Evolutionary conservation across 1,140 invertebrate genomes (phyloP), one percentile per base, ranked within the genome.

Genomic region (Hyphantria cunea): DNA sequence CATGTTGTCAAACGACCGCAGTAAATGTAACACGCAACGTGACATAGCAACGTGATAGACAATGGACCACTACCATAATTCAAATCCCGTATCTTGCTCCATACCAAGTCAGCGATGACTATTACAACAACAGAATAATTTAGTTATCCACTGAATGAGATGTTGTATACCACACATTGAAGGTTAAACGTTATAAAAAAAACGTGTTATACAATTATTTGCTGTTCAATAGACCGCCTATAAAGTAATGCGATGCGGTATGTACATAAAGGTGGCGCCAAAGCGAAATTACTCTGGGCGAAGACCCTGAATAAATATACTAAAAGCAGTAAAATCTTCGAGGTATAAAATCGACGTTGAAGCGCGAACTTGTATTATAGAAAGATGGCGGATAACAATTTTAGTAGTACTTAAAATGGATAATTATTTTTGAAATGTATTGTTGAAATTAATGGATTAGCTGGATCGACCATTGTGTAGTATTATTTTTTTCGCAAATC

Each of bases 51-150:
- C 56, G 56, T 51, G 31, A 51, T 60, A 60, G 47, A 60, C 56
- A 60, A 51, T 86, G 72, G 75, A 76, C 61, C 50, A 76, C 62
- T 74, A 60, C 51, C 52, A 66, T 66, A 60, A 66, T 39, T 48
- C 49, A 39, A 41, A 51, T 66, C 58, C 44, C 56, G 39, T 66
- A 50, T 60, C 56, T 60, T 14, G 34, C 39, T 60, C 59, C 50
- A 62, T 62, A 62, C 3, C 39, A 25, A 63, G 47, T 39, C 44
- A 50, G 45, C 44, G 50, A 70, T 65, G 32, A 63, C 55, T 66
- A 69, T 69, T 66, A 61, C 49, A 72, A 59, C 64, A 66, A 65
- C 54, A 49, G 52, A 51, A 53, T 60, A 39, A 68, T 68, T 55
- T 59, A 61, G 55, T 48, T 44, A 52, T 49, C 44, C 32, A 49